Evolutionary conservation across 2,888 invertebrate genomes (phyloP).

Genomic region (Heliconius hortense): DNA sequence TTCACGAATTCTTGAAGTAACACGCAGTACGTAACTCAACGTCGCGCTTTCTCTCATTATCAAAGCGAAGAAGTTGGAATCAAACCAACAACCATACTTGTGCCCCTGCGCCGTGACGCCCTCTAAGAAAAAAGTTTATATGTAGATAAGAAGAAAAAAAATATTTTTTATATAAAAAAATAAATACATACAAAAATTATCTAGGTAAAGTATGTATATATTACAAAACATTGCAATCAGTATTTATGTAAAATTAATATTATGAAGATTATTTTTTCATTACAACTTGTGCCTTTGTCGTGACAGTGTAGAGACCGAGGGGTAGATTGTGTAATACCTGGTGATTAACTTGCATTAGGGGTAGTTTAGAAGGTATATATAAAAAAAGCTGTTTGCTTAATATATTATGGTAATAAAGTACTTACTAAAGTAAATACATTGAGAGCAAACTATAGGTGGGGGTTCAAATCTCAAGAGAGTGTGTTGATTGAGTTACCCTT

Average conservation of each 20-base stretch:
- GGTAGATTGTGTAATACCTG: conserved; percentile 62
- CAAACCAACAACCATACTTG: no score
- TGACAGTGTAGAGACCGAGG: conserved; percentile 58
- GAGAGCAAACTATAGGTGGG: neutral
- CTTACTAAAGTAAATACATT: neutral
- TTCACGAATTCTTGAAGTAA: no score
- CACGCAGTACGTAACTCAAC: no score
- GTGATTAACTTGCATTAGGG: conserved; percentile 59
- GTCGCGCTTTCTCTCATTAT: no score
- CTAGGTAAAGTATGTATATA: no score
- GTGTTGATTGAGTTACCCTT: neutral
- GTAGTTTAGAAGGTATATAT: conserved; percentile 47
- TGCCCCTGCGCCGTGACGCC: no score
- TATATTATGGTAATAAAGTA: neutral
- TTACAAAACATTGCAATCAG: neutral
- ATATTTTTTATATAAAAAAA: neutral
- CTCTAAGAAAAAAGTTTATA: no score
- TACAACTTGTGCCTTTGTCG: conserved; percentile 48
- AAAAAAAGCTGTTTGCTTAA: conserved; percentile 43
- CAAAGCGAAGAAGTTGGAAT: no score
- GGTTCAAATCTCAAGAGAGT: neutral
- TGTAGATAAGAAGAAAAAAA: no score
- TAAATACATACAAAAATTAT: neutral
- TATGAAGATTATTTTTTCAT: conserved; percentile 25
- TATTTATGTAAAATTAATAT: neutral